These are phyloP conservation scores for Nycticorax nycticorax DNA, from an alignment of 2,113 vertebrate genomes.

Conservation along the genomic window DNA sequence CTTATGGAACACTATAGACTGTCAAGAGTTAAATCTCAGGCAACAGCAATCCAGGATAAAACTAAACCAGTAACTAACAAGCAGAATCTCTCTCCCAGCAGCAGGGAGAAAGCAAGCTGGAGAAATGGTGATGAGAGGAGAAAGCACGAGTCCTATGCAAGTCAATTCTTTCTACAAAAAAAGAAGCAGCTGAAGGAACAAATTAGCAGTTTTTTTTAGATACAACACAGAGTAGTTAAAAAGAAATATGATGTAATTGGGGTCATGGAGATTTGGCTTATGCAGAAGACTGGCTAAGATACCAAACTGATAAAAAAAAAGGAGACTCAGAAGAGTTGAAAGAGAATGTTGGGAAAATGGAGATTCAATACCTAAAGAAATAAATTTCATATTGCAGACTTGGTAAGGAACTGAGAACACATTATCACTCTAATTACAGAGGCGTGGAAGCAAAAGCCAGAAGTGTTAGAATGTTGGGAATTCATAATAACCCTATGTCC, in stretches of 20 bases:
- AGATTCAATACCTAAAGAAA: background rate
- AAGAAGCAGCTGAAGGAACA: constrained; percentile 40
- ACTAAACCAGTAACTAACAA: background rate
- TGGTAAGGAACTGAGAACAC: background rate
- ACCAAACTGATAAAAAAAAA: background rate
- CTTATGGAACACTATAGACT: background rate
- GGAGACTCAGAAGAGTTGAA: background rate
- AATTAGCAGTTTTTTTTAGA: constrained; percentile 21
- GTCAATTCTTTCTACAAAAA: background rate
- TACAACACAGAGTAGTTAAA: background rate
- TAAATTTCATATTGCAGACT: background rate
- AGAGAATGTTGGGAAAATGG: background rate
- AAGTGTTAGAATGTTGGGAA: background rate
- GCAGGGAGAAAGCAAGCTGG: background rate
- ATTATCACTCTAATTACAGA: background rate
- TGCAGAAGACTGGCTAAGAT: background rate
- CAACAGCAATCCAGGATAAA: background rate
- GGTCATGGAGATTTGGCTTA: background rate
- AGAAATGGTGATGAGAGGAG: background rate
- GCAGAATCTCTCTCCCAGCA: background rate
- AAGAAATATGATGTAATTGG: constrained; percentile 2
- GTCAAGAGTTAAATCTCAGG: background rate
- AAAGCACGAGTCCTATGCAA: background rate
- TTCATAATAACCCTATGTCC: background rate
- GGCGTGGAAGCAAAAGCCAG: background rate